Base-by-base conservation (phyloP, 2,888 invertebrate genomes). In the Melinaea marsaeus region DNA sequence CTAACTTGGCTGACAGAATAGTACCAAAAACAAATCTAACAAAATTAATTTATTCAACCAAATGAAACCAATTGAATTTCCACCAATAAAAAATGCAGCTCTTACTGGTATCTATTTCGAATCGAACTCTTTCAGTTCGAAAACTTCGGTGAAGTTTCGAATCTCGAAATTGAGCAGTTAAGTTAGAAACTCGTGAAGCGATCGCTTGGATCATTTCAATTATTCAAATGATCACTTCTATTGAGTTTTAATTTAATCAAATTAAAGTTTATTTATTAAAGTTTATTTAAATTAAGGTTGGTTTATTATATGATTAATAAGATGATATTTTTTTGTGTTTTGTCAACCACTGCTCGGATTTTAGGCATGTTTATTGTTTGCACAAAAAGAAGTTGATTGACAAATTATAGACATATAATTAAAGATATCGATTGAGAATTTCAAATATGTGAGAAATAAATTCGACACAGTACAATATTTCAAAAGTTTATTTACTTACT, bases 401-500 rank as follows among this genome's bases (percentile, higher is more conserved):
- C 9, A 42, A 42, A 42, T 9, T 42, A 2, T 42, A 42, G 11
- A 42, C 9, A 42, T 22, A 22, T 22, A 22, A 22, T 9, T 42
- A 42, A 6, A 42, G 42, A 22, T 33, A 37, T 55, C n/a, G n/a
- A 9, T 46, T 60, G 60, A 9, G 42, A 51, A n/a, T n/a, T 11
- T 33, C 55, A 58, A 57, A 35, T 33, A 51, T 51, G 32, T 32
- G 7, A 6, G 9, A 32, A 7, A 22, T 5, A 32, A 4, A 22
- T 51, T 32, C 2, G 32, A 51, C 7, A 7, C 7, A 11, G 32
- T 51, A 32, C 22, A 51, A 32, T 51, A 32, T 22, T 51, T 13
- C n/a, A 48, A 48, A 6, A 4, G 7, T 51, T 11, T 32, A 51
- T 13, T 11, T 51, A 75, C 80, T 75, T 68, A 80, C 81, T 79